Evolutionary conservation across 2,888 invertebrate species (phyloP).

Genomic region (Stenurella melanura): DNA sequence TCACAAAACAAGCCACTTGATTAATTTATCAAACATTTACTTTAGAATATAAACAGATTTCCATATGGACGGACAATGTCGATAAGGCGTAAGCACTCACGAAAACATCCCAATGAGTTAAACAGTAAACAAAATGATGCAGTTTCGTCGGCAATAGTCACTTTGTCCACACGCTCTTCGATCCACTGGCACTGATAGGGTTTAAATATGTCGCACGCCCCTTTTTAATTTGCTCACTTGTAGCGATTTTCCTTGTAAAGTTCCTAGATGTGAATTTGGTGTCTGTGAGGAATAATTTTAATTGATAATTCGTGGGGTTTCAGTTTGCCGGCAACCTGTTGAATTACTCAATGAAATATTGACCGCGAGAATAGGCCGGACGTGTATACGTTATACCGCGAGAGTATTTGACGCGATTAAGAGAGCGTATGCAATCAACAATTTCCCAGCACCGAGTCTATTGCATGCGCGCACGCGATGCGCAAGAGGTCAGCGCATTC

Average conservation of each 20-base stretch:
- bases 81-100: not conserved
- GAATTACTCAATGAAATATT: slow-evolving; percentile 39
- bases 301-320: slow-evolving; percentile 27
- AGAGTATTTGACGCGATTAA: slow-evolving; percentile 15
- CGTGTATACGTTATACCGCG: slow-evolving; percentile 3
- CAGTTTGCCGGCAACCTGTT: slow-evolving; percentile 50
- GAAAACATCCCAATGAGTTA: slow-evolving; percentile 23
- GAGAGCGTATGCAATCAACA: slow-evolving; percentile 19
- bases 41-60: slow-evolving; percentile 16
- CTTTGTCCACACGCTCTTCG: not conserved
- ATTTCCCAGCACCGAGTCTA: slow-evolving; percentile 13
- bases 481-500: not conserved
- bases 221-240: slow-evolving; percentile 21
- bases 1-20: slow-evolving; percentile 37
- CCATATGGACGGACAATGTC: slow-evolving; percentile 35
- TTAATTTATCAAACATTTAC: slow-evolving; percentile 35
- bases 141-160: slow-evolving; percentile 15
- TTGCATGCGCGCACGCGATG: slow-evolving; percentile 10
- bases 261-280: slow-evolving; percentile 26
- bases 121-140: slow-evolving; percentile 11
- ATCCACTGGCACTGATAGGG: slow-evolving; percentile 10
- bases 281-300: not conserved
- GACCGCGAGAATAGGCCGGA: slow-evolving; percentile 22
- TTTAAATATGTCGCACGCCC: slow-evolving; percentile 37
- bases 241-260: not conserved